Percentiles rank a stretch among this genome's conserved stretches.
Conservation (phyloP, 2,797 vertebrate genomes). For the Bufotes viridis region DNA sequence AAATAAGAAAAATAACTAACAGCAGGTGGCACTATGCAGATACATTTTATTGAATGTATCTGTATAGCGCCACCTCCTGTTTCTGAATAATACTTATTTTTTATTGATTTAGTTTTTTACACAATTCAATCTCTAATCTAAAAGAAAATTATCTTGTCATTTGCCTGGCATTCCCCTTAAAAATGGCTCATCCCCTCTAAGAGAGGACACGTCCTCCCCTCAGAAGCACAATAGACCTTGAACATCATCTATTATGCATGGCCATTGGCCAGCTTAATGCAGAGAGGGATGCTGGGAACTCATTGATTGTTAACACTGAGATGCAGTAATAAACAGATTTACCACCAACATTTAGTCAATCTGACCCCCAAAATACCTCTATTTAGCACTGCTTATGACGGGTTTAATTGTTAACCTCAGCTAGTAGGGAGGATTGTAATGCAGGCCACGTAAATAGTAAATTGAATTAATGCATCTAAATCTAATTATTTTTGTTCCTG, state of each 20-base stretch:
- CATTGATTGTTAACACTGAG: background rate
- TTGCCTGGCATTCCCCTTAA: background rate
- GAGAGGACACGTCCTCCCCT: background rate
- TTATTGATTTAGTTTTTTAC: too few species aligned
- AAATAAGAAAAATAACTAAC: too few species aligned
- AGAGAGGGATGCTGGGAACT: background rate
- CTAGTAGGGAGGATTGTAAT: background rate
- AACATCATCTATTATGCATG: background rate
- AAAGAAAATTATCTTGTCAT: too few species aligned
- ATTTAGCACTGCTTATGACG: background rate
- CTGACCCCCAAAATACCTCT: background rate
- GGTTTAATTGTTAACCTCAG: conserved; percentile 3
- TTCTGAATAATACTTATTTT: too few species aligned
- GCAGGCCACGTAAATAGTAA: conserved; percentile 6
- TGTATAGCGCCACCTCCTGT: too few species aligned
- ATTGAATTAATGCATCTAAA: conserved; percentile 34
- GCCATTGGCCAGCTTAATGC: background rate
- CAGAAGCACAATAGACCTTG: background rate
- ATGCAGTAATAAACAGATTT: conserved; percentile 4
- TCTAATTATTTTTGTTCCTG: conserved; percentile 30
- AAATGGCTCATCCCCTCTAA: background rate
- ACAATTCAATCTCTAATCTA: too few species aligned
- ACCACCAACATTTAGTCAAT: background rate
- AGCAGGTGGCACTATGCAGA: too few species aligned
- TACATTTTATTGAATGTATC: too few species aligned